These are phyloP conservation scores for Oedothorax gibbosus DNA, from an alignment of 1,140 invertebrate species.

Conservation along the genomic window DNA sequence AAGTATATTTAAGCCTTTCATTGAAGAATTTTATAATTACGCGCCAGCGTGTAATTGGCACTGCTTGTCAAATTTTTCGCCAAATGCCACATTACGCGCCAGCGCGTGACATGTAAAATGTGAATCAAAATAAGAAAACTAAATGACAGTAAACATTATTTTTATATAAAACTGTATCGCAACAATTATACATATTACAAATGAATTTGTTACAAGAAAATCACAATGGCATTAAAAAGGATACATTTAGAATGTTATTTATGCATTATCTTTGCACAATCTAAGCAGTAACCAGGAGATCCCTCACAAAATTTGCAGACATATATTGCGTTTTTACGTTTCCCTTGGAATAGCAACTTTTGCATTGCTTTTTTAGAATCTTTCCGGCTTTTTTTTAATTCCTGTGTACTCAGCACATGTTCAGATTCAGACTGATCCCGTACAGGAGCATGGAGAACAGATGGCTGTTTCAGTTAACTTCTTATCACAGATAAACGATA, in stretches of 20 bases:
- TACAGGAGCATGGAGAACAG: not conserved
- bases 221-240: slow-evolving; percentile 14
- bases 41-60: slow-evolving; percentile 20
- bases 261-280: slow-evolving; percentile 20
- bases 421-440: slow-evolving; percentile 26
- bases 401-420: slow-evolving; percentile 14
- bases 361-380: slow-evolving; percentile 16
- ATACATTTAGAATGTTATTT: slow-evolving; percentile 32
- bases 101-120: not conserved
- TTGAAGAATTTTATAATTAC: slow-evolving; percentile 19
- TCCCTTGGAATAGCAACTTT: slow-evolving; percentile 16
- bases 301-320: slow-evolving; percentile 23
- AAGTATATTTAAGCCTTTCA: slow-evolving; percentile 36
- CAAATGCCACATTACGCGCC: slow-evolving; percentile 5
- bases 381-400: slow-evolving; percentile 33
- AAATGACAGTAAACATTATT: slow-evolving; percentile 17
- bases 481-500: not conserved
- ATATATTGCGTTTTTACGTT: slow-evolving; percentile 11
- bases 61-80: not conserved
- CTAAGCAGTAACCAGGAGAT: slow-evolving; percentile 21
- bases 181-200: slow-evolving; percentile 9
- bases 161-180: not conserved
- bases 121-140: slow-evolving; percentile 1
- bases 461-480: not conserved
- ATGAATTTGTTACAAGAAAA: slow-evolving; percentile 32